Evolutionary conservation across 2,797 vertebrate species (phyloP), one percentile per base, ranked within the genome.

Genomic region (Galago senegalensis): DNA sequence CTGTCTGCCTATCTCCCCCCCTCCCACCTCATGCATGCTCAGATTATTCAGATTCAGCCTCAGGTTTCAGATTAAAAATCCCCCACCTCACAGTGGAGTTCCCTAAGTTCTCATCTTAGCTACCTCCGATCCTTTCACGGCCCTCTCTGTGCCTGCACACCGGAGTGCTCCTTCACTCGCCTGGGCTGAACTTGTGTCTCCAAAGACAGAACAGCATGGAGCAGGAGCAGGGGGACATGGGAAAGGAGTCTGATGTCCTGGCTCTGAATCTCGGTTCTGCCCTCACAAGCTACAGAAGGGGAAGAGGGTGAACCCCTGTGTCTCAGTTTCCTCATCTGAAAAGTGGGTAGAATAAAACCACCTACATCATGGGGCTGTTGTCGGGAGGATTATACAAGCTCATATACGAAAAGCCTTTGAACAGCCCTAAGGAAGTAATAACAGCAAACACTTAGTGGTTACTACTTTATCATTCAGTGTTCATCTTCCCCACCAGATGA

Each of bases 21-120:
- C 9, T 8, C 1, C 31, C 23, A 2, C 1, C 31, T 23, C 5
- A 5, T 17, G 3, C 2, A 29, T 14, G 11, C 18, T n/a, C 17
- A 29, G 13, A 40, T 92, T 17, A n/a, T 58, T 88, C 29, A 49
- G 79, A 69, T 83, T 60, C 60, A 94, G 29, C 25, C 25, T 89
- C 31, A 40, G 25, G 46, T 67, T 91, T 95, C 84, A 75, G 85
- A 61, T 27, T 25, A 53, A 80, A 40, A 70, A 49, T 53, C 43
- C 46, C 60, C 58, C 29, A 87, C 46, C 34, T 89, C 58, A 58
- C 49, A 72, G 85, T 3, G 72, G 58, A 65, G 70, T 53, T 75
- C 27, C 23, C 72, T 65, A 40, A 43, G 49, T 81, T 60, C n/a
- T 58, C 46, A 5, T 23, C 11, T 29, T 5, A 85, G 25, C n/a